Evolutionary conservation across 2,797 vertebrate genomes (phyloP).

Genomic region (Coregonus ussuriensis): DNA sequence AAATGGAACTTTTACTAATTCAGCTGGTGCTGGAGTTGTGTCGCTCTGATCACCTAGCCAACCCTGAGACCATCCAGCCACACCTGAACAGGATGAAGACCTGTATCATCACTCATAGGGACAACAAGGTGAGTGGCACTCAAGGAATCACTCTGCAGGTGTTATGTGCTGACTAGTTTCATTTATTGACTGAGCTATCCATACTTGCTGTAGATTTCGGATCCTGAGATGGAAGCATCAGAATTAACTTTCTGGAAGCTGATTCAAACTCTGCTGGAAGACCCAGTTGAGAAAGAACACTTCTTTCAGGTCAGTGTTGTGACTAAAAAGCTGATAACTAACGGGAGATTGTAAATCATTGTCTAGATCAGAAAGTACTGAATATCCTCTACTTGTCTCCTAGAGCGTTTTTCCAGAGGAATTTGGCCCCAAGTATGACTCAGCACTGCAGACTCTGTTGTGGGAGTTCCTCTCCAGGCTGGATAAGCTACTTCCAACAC

Average conservation of each 20-base stretch:
- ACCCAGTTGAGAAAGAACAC: background rate
- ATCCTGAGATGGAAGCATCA: background rate
- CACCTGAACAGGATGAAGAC: constrained; percentile 12
- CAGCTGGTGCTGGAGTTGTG: constrained; percentile 32
- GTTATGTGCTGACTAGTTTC: too few relatives aligned
- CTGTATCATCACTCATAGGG: background rate
- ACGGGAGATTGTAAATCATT: background rate
- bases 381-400: background rate
- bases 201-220: background rate
- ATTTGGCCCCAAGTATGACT: background rate
- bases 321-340: background rate
- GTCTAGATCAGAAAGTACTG: background rate
- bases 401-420: background rate
- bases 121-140: constrained; percentile 1
- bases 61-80: constrained; percentile 13
- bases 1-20: background rate
- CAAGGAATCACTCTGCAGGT: background rate
- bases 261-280: background rate
- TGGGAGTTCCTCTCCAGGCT: constrained; percentile 3
- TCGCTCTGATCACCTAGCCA: background rate
- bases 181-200: background rate
- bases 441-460: background rate
- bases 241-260: background rate
- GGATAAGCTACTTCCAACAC: background rate
- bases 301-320: background rate